A percentile compares a stretch with the other conserved stretches of the same genome.
Conservation (phyloP, 2,888 invertebrate genomes). For the Diaprepes abbreviatus region DNA sequence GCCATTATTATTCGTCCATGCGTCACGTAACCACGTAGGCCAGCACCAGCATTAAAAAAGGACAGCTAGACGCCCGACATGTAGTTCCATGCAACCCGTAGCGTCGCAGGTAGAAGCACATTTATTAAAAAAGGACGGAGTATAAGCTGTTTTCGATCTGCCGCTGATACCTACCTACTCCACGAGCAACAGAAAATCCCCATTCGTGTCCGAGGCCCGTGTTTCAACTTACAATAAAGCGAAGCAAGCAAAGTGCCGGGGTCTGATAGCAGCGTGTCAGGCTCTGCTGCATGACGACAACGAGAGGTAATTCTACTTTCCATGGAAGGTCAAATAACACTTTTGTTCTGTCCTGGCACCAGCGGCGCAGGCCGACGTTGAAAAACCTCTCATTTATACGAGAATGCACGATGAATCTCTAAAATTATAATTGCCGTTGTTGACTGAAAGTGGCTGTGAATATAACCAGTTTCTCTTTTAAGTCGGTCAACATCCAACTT, state of each 20-base stretch:
- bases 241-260: constrained; percentile 19
- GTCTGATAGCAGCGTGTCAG: constrained; percentile 15
- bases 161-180: constrained; percentile 28
- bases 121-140: constrained; percentile 21
- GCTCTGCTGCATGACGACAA: constrained; percentile 24
- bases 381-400: background rate
- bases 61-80: constrained; percentile 15
- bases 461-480: background rate
- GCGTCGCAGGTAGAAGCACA: constrained; percentile 22
- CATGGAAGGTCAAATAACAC: constrained; percentile 39
- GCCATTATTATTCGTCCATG: constrained; percentile 23
- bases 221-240: constrained; percentile 16
- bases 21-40: constrained; percentile 22
- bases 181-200: constrained; percentile 34
- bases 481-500: background rate
- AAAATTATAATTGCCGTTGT: background rate
- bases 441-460: background rate
- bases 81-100: constrained; percentile 19
- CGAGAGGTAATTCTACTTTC: constrained; percentile 37
- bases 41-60: constrained; percentile 16
- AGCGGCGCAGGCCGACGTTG: constrained; percentile 9
- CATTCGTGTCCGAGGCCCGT: constrained; percentile 20
- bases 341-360: constrained; percentile 13
- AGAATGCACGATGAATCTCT: background rate
- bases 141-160: constrained; percentile 22